A percentile compares a stretch with the other conserved stretches of the same genome.
phyloP scores from a whole-genome alignment of 2,888 invertebrate genomes.

The Metacarcinus magister region DNA sequence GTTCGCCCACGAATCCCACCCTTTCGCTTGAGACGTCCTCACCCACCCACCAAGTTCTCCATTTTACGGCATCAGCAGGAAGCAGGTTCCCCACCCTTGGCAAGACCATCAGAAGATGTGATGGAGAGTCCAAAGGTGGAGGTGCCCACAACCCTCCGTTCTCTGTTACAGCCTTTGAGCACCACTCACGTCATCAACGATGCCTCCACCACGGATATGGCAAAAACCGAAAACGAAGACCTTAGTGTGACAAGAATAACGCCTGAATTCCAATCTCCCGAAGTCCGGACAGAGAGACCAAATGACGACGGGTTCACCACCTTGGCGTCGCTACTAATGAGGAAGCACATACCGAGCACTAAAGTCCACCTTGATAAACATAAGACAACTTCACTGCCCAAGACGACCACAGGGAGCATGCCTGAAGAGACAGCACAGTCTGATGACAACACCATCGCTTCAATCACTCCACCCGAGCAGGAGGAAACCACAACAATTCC shows the following conservation, averaged over 20 bases:
- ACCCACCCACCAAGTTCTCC: conserved; percentile 65
- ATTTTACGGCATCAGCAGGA: background rate
- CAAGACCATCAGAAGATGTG: background rate
- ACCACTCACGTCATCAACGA: background rate
- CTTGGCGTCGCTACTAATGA: conserved; percentile 18
- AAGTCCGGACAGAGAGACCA: conserved; percentile 18
- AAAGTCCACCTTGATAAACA: background rate
- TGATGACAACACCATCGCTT: background rate
- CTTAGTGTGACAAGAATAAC: background rate
- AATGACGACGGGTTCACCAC: conserved; percentile 20
- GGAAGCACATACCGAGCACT: conserved; percentile 6
- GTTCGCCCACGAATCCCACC: conserved; percentile 60
- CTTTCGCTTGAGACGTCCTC: conserved; percentile 51
- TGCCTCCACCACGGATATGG: conserved; percentile 22
- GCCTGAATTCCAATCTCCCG: background rate
- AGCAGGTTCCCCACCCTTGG: background rate
- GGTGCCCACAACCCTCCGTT: background rate
- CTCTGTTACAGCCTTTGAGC: background rate
- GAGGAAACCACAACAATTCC: conserved; percentile 47
- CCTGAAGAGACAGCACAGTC: conserved; percentile 14
- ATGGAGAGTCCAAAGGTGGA: background rate
- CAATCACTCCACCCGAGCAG: background rate
- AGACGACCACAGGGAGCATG: conserved; percentile 1
- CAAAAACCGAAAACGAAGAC: background rate
- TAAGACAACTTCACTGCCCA: background rate